A percentile compares a stretch with the other conserved stretches of the same genome.
Conservation (phyloP, 2,888 invertebrate genomes). For the Galerucella pusilla region DNA sequence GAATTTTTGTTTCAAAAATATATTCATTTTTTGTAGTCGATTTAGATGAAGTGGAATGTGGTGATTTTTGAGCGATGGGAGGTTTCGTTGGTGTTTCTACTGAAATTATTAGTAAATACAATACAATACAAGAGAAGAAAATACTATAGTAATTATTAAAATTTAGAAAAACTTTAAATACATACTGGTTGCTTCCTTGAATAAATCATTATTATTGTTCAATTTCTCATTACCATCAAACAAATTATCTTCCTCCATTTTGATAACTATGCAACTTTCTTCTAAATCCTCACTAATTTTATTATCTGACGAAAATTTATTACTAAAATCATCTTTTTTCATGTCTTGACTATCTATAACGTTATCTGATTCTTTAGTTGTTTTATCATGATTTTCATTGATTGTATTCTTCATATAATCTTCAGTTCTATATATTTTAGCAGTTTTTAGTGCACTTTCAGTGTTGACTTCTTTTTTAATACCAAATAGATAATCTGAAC, state of each 20-base stretch:
- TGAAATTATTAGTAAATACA: background rate
- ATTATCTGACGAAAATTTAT: background rate
- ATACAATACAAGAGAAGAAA: too few relatives aligned
- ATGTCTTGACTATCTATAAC: background rate
- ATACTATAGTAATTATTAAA: background rate
- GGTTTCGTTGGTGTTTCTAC: slow-evolving; percentile 11
- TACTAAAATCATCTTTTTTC: background rate
- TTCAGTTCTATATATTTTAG: slow-evolving; percentile 1
- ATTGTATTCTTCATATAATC: background rate
- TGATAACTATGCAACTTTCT: background rate
- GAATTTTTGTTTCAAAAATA: background rate
- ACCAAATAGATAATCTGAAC: slow-evolving; percentile 39
- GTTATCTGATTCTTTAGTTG: background rate
- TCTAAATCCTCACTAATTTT: background rate
- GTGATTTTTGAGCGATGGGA: background rate
- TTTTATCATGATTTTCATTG: background rate
- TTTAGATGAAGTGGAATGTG: background rate
- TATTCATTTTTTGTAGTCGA: background rate
- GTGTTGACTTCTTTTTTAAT: slow-evolving; percentile 3
- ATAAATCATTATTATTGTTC: background rate
- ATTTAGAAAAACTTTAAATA: background rate
- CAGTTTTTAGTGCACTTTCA: slow-evolving; percentile 11
- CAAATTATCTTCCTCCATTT: background rate
- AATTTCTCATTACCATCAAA: background rate
- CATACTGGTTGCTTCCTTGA: background rate